Evolutionary conservation across 2,888 invertebrate species (phyloP).

Genomic region (Lottia gigantea): DNA sequence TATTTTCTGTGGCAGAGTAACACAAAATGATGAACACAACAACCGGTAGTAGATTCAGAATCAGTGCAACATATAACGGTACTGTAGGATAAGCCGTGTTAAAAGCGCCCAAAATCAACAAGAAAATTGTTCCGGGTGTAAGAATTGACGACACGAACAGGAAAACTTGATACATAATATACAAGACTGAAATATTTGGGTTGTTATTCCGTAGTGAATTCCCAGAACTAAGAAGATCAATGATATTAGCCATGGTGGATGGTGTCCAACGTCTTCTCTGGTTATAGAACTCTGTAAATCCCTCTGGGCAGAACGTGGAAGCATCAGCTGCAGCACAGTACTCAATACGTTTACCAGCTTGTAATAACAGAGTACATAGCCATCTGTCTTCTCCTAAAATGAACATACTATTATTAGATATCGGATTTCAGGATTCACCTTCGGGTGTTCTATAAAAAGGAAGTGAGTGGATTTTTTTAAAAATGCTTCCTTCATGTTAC

Average conservation of each 20-base stretch:
- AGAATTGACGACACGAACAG: constrained; percentile 82
- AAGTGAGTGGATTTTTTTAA: too few relatives aligned
- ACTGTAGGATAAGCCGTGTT: constrained; percentile 70
- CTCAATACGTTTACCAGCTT: constrained; percentile 95
- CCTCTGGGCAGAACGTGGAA: constrained; percentile 94
- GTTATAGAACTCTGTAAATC: constrained; percentile 79
- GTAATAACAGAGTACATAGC: constrained; percentile 92
- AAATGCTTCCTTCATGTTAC: too few relatives aligned
- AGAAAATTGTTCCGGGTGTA: constrained; percentile 80
- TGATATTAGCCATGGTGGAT: constrained; percentile 50
- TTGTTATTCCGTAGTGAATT: constrained; percentile 25
- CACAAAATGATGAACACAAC: constrained; percentile 48
- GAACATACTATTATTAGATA: background rate
- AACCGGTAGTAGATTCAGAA: constrained; percentile 68
- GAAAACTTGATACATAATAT: constrained; percentile 39
- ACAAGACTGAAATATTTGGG: constrained; percentile 36
- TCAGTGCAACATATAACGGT: constrained; percentile 64
- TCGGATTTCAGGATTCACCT: too few relatives aligned
- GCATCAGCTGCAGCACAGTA: constrained; percentile 98
- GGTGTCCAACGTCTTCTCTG: constrained; percentile 50
- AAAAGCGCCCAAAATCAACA: constrained; percentile 77
- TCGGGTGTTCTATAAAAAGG: too few relatives aligned
- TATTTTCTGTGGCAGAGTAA: constrained; percentile 33
- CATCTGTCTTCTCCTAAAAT: constrained; percentile 90
- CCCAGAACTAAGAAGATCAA: constrained; percentile 37